These are phyloP conservation scores for Drosophila parthenogenetica DNA, from an alignment of 2,888 invertebrate species.

Conservation along the genomic window DNA sequence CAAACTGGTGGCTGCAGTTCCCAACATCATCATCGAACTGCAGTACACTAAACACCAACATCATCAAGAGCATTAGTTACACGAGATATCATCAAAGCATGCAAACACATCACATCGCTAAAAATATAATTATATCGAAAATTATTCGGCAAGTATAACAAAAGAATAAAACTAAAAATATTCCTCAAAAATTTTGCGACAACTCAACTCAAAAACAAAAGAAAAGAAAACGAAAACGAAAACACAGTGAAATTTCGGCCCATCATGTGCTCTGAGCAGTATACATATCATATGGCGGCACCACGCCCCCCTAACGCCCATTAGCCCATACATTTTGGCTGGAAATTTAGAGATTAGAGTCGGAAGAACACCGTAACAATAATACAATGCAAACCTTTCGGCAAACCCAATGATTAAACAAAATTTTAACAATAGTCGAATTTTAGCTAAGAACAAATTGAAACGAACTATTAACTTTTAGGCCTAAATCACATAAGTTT, in stretches of 20 bases:
- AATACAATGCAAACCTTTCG: slow-evolving; percentile 70
- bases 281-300: slow-evolving; percentile 42
- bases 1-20: slow-evolving; percentile 56
- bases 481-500: slow-evolving; percentile 58
- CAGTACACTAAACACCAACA: slow-evolving; percentile 33
- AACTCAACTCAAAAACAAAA: slow-evolving; percentile 33
- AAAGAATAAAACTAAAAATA: slow-evolving; percentile 37
- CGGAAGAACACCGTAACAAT: slow-evolving; percentile 60
- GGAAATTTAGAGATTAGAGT: slow-evolving; percentile 46
- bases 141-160: slow-evolving; percentile 24
- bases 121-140: slow-evolving; percentile 25
- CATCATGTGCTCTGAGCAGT: slow-evolving; percentile 62
- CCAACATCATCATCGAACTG: slow-evolving; percentile 22
- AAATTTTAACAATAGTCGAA: slow-evolving; percentile 81
- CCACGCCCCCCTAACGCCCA: slow-evolving; percentile 55
- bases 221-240: too few species aligned
- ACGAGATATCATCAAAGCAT: slow-evolving; percentile 53
- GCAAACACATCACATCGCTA: slow-evolving; percentile 46
- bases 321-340: slow-evolving; percentile 28
- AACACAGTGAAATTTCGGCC: slow-evolving; percentile 54
- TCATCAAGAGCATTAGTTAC: slow-evolving; percentile 36
- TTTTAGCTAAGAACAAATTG: slow-evolving; percentile 78
- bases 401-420: slow-evolving; percentile 65
- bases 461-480: slow-evolving; percentile 64
- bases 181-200: slow-evolving; percentile 62